Evolutionary conservation across 2,888 invertebrate species (phyloP).

Genomic region (Asteroscopus sphinx): DNA sequence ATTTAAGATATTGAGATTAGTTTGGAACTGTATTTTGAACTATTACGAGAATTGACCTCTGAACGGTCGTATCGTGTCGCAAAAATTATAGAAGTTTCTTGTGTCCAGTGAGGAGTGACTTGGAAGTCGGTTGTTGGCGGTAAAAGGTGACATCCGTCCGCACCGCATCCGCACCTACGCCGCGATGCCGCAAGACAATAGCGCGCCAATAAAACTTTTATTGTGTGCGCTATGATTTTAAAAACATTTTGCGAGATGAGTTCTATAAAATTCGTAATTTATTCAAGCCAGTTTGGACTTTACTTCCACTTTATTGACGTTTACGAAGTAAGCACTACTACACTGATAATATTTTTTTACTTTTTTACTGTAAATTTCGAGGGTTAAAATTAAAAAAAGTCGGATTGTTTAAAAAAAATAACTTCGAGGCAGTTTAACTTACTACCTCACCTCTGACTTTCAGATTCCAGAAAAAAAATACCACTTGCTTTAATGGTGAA

Average conservation of each 20-base stretch:
- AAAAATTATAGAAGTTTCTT: constrained; percentile 78
- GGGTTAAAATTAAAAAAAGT: neutral
- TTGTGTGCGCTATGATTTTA: constrained; percentile 84
- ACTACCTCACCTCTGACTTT: too few species aligned
- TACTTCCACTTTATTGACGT: constrained; percentile 69
- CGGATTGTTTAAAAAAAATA: too few species aligned
- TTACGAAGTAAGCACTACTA: constrained; percentile 48
- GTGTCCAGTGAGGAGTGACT: constrained; percentile 68
- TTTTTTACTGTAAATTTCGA: neutral
- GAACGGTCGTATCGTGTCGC: constrained; percentile 69
- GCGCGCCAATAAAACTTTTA: constrained; percentile 86
- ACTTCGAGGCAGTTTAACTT: too few species aligned
- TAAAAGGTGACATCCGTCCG: constrained; percentile 59
- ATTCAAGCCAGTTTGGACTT: constrained; percentile 61
- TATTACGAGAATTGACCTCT: too few species aligned
- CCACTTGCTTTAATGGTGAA: too few species aligned
- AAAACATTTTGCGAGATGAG: constrained; percentile 83
- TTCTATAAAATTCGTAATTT: constrained; percentile 85
- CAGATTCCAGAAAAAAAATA: too few species aligned
- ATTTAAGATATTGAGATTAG: too few species aligned
- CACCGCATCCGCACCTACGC: constrained; percentile 50
- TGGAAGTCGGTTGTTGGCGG: constrained; percentile 54
- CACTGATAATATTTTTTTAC: constrained; percentile 18
- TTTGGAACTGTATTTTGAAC: too few species aligned
- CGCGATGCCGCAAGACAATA: constrained; percentile 70